Conservation (phyloP, 2,797 vertebrate genomes). For the Scyliorhinus canicula region DNA sequence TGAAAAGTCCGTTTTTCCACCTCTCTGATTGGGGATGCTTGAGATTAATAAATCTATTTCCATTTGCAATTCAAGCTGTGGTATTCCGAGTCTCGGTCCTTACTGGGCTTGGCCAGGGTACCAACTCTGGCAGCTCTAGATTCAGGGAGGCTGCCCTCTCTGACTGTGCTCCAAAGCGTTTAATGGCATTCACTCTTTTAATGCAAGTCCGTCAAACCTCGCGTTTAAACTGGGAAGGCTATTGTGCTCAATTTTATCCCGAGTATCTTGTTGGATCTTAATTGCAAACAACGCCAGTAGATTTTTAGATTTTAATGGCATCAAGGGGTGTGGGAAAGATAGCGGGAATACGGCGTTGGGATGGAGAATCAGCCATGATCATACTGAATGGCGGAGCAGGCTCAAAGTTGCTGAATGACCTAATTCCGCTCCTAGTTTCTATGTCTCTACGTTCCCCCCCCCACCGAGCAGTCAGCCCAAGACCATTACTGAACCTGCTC, state of each 20-base stretch:
- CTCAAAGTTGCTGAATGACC: no score
- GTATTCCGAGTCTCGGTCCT: neutral
- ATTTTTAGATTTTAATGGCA: no score
- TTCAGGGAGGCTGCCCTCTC: neutral
- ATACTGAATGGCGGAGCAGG: no score
- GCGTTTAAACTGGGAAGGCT: neutral
- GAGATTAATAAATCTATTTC: neutral
- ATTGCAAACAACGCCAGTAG: no score
- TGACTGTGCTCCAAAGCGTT: neutral
- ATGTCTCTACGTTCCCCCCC: no score
- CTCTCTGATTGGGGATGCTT: neutral
- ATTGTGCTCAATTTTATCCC: neutral
- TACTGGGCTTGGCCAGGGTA: neutral
- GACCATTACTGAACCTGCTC: neutral
- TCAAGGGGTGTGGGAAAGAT: no score
- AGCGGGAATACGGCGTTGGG: no score
- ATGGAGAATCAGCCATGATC: no score
- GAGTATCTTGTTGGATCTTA: neutral
- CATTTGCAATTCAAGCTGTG: neutral
- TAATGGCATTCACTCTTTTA: neutral
- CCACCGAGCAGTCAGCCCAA: neutral
- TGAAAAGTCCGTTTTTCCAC: neutral
- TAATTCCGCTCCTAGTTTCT: no score
- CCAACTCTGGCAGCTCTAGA: neutral
- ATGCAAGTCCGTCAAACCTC: neutral